These are phyloP conservation scores for Phalanger gymnotis DNA, from an alignment of 2,797 vertebrate genomes.

Conservation along the genomic window DNA sequence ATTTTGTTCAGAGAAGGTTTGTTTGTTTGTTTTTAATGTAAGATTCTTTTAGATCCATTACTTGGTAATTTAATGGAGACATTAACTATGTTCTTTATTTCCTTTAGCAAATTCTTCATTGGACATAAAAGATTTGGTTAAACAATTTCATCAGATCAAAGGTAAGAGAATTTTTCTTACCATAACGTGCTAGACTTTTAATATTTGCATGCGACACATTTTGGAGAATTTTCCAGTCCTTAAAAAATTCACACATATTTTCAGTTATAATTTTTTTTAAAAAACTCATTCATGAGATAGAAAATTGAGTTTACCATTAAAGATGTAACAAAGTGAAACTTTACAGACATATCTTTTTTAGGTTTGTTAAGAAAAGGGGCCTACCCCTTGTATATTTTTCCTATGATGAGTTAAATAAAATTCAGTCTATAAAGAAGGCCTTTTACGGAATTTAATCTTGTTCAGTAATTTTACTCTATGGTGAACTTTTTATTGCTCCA, in stretches of 20 bases:
- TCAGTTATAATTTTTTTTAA: background rate
- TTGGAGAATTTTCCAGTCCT: background rate
- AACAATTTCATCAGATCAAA: slow-evolving; percentile 73
- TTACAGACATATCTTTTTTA: background rate
- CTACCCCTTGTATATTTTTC: background rate
- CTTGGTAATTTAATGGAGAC: slow-evolving; percentile 44
- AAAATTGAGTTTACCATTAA: background rate
- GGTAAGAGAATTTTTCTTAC: slow-evolving; percentile 74
- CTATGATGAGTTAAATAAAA: background rate
- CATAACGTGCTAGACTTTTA: background rate
- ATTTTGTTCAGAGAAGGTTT: slow-evolving; percentile 81
- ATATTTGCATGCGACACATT: background rate
- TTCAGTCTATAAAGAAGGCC: background rate
- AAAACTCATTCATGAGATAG: background rate
- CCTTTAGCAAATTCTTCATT: slow-evolving; percentile 75
- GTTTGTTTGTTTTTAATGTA: slow-evolving; percentile 59
- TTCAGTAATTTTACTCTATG: background rate
- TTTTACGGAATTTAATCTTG: background rate
- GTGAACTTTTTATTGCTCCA: background rate
- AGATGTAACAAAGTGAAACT: background rate
- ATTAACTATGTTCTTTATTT: slow-evolving; percentile 27
- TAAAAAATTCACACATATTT: background rate
- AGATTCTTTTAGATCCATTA: slow-evolving; percentile 36
- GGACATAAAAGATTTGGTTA: slow-evolving; percentile 81
- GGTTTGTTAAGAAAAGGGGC: background rate